These are phyloP conservation scores for Drosophila imparisetae DNA, from an alignment of 2,888 invertebrate genomes.

Conservation along the genomic window DNA sequence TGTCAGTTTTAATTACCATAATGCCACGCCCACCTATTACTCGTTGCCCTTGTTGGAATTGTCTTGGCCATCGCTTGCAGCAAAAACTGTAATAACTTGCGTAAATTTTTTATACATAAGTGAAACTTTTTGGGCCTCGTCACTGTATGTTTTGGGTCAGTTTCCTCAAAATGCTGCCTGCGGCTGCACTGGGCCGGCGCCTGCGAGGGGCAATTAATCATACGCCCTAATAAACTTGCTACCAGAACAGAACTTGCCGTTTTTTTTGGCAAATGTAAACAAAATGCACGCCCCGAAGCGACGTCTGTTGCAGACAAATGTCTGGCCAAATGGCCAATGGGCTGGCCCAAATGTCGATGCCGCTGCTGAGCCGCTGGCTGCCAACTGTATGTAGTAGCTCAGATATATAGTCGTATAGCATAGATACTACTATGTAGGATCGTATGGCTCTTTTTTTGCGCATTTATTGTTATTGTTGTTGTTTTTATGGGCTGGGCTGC, in stretches of 20 bases:
- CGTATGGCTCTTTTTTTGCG: constrained; percentile 10
- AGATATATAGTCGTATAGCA: constrained; percentile 6
- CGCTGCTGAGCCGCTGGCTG: constrained; percentile 33
- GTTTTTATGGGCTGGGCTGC: constrained; percentile 14
- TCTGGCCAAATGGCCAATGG: constrained; percentile 73
- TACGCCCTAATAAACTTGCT: constrained; percentile 74
- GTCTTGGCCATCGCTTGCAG: constrained; percentile 51
- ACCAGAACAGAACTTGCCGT: constrained; percentile 46
- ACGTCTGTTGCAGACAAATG: constrained; percentile 75
- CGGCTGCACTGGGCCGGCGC: constrained; percentile 43
- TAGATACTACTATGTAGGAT: constrained; percentile 17
- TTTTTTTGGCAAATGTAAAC: constrained; percentile 68
- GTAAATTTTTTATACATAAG: constrained; percentile 55
- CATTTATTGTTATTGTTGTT: neutral
- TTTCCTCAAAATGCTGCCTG: constrained; percentile 41
- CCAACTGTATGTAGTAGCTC: constrained; percentile 61
- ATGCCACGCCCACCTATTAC: constrained; percentile 6
- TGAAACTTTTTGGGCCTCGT: constrained; percentile 21
- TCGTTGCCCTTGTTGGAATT: constrained; percentile 5
- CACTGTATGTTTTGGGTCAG: constrained; percentile 5
- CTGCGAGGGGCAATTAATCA: constrained; percentile 72
- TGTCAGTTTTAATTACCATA: constrained; percentile 67
- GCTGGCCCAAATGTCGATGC: constrained; percentile 47
- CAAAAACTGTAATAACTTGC: constrained; percentile 64
- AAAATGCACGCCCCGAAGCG: constrained; percentile 73